Evolutionary conservation across 2,113 vertebrate species (phyloP).

Genomic region (Syngnathus scovelli): DNA sequence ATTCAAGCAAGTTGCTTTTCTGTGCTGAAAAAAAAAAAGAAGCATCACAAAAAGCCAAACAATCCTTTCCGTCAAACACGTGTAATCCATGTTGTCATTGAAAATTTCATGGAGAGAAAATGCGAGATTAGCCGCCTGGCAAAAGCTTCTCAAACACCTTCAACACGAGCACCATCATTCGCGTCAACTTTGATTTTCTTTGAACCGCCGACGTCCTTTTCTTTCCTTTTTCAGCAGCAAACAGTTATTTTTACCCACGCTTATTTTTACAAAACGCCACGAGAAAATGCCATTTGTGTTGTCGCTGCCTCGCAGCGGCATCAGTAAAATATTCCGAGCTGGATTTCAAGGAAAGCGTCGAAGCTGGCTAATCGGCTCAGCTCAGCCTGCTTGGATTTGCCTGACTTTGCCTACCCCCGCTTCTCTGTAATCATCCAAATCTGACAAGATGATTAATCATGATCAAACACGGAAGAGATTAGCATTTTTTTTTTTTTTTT

Average conservation of each 20-base stretch:
- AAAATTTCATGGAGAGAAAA: constrained; percentile 13
- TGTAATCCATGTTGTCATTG: constrained; percentile 23
- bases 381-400: constrained; percentile 50
- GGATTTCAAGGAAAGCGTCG: constrained; percentile 56
- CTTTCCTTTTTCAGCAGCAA: constrained; percentile 5
- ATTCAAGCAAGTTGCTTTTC: background rate
- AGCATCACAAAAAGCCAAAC: constrained; percentile 6
- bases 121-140: constrained; percentile 40
- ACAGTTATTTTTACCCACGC: constrained; percentile 30
- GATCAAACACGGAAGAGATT: constrained; percentile 60
- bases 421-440: constrained; percentile 53
- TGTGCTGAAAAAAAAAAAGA: background rate
- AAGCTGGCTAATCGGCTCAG: constrained; percentile 57
- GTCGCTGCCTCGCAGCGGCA: constrained; percentile 16
- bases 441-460: constrained; percentile 64
- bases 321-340: constrained; percentile 46
- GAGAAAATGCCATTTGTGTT: constrained; percentile 20
- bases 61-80: background rate
- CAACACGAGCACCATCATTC: constrained; percentile 23
- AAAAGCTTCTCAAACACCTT: constrained; percentile 38
- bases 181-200: constrained; percentile 42
- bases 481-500: constrained; percentile 54
- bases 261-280: constrained; percentile 24
- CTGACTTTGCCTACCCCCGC: constrained; percentile 1
- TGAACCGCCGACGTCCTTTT: constrained; percentile 17